Conservation (phyloP, 2,888 invertebrate species). For the Cheilosia impressa region DNA sequence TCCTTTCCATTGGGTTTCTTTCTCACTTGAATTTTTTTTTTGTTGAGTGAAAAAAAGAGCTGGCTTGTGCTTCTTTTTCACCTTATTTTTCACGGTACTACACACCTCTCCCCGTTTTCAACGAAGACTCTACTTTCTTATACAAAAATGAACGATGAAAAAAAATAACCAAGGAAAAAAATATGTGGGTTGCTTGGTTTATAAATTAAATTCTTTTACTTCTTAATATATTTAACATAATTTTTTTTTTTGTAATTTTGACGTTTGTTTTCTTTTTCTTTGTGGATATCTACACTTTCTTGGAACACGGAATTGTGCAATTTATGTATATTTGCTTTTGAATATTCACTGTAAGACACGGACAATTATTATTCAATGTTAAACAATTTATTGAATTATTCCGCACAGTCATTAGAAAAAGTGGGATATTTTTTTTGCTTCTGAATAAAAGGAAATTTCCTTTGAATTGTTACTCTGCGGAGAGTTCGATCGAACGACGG, state of each 20-base stretch:
- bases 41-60: constrained; percentile 41
- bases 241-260: constrained; percentile 40
- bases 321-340: constrained; percentile 18
- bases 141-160: constrained; percentile 39
- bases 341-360: constrained; percentile 23
- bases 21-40: constrained; percentile 32
- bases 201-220: constrained; percentile 42
- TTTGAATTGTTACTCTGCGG: constrained; percentile 38
- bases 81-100: constrained; percentile 50
- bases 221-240: constrained; percentile 26
- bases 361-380: constrained; percentile 20
- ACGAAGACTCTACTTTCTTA: constrained; percentile 55
- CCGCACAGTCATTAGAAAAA: constrained; percentile 35
- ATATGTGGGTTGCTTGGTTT: constrained; percentile 66
- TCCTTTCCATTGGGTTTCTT: constrained; percentile 34
- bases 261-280: constrained; percentile 20
- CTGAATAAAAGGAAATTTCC: constrained; percentile 42
- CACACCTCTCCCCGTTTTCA: constrained; percentile 54
- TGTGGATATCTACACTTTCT: constrained; percentile 1
- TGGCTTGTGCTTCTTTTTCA: constrained; percentile 61
- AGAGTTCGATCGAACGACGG: constrained; percentile 75
- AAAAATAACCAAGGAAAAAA: constrained; percentile 63
- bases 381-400: constrained; percentile 2
- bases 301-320: constrained; percentile 36
- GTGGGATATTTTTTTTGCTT: constrained; percentile 3